phyloP scores from a whole-genome alignment of 2,113 vertebrate genomes.

The Cheilinus undulatus region DNA sequence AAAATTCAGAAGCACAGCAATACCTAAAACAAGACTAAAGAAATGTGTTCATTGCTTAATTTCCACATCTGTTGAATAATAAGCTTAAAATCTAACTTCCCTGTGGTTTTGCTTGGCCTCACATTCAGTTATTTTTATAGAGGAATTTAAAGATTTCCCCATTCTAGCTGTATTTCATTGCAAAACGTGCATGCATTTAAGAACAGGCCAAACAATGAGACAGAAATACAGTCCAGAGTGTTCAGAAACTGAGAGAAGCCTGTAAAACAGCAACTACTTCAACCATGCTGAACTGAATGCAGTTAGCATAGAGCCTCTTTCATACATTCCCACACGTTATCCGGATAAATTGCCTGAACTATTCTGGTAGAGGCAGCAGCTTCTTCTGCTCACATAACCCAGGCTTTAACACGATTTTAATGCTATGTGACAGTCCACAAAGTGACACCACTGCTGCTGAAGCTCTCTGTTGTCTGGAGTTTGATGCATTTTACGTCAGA shows the following conservation, averaged over 20 bases:
- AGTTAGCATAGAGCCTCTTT: slow-evolving; percentile 11
- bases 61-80: too few species aligned
- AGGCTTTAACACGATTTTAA: slow-evolving; percentile 42
- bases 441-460: slow-evolving; percentile 6
- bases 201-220: too few species aligned
- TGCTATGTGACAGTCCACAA: slow-evolving; percentile 31
- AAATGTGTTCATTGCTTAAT: too few species aligned
- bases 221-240: background rate
- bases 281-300: background rate
- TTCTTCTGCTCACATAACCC: slow-evolving; percentile 10
- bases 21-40: too few species aligned
- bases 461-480: slow-evolving; percentile 34
- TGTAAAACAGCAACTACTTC: background rate
- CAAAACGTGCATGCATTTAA: too few species aligned
- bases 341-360: slow-evolving; percentile 34
- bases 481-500: background rate
- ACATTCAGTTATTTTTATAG: too few species aligned
- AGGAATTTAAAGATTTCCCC: too few species aligned
- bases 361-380: slow-evolving; percentile 44
- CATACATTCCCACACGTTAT: slow-evolving; percentile 45
- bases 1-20: too few species aligned
- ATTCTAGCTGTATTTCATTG: too few species aligned
- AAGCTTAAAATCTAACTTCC: too few species aligned
- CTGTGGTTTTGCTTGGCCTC: too few species aligned
- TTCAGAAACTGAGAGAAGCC: background rate